These are phyloP conservation scores for Aspidiotus destructor DNA, from an alignment of 2,888 invertebrate genomes.

Conservation along the genomic window DNA sequence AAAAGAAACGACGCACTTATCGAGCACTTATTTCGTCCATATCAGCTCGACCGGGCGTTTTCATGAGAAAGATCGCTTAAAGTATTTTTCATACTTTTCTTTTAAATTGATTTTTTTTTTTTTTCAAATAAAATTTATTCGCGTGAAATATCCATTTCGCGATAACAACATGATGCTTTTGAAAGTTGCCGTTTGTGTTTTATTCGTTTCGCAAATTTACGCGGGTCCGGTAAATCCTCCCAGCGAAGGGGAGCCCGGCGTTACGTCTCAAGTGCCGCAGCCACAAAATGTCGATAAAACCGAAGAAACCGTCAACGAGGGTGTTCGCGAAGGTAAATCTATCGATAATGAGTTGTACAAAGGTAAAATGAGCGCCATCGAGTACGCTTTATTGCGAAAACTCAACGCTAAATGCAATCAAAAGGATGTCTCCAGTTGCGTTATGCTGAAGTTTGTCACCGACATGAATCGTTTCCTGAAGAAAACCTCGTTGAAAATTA, in stretches of 20 bases:
- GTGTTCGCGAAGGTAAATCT: conserved; percentile 30
- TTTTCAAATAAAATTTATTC: neutral
- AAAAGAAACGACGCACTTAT: conserved; percentile 22
- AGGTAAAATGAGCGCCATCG: conserved; percentile 40
- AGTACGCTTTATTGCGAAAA: conserved; percentile 63
- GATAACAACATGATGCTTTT: conserved; percentile 7
- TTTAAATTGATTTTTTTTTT: conserved; percentile 11
- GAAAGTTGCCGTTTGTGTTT: conserved; percentile 26
- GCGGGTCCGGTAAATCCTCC: conserved; percentile 14
- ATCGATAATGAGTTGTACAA: conserved; percentile 36
- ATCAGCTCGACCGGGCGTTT: conserved; percentile 25
- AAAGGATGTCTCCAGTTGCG: conserved; percentile 68
- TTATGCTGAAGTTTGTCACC: conserved; percentile 69
- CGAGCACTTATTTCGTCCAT: conserved; percentile 28
- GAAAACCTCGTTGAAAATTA: conserved; percentile 66
- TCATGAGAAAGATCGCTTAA: conserved; percentile 11
- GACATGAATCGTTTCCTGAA: conserved; percentile 73
- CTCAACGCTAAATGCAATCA: conserved; percentile 67
- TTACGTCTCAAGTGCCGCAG: neutral
- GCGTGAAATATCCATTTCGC: neutral
- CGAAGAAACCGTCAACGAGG: conserved; percentile 27
- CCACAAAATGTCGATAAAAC: neutral
- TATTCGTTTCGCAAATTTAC: conserved; percentile 23
- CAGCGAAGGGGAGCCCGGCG: conserved; percentile 9
- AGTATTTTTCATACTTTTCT: neutral